Conservation (phyloP, 53 echinoderm and acorn worm genomes). For the Antedon mediterranea region DNA sequence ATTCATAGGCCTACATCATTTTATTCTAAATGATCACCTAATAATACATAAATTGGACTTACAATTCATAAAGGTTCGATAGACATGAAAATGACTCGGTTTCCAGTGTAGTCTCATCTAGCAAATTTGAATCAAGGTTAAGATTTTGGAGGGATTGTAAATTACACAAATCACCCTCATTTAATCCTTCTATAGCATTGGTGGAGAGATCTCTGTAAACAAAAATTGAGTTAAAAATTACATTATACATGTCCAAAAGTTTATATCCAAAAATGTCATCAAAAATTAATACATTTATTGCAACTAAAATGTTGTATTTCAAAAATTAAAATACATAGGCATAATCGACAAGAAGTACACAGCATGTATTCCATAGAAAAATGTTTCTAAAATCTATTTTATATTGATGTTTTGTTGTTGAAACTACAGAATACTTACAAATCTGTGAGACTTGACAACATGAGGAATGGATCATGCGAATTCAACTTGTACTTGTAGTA, state of each 20-base stretch:
- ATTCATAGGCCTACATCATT: too few relatives aligned
- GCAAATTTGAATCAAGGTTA: constrained; percentile 21
- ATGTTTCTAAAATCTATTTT: neutral
- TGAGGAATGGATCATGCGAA: constrained; percentile 44
- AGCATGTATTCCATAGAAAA: neutral
- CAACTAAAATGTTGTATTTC: too few relatives aligned
- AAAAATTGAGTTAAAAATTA: neutral
- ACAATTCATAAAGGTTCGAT: neutral
- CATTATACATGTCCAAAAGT: neutral
- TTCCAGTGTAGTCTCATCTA: constrained; percentile 44
- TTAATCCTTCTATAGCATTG: constrained; percentile 31
- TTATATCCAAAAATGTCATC: neutral
- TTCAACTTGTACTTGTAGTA: constrained; percentile 32
- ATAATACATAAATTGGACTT: too few relatives aligned
- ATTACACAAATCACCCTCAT: constrained; percentile 44
- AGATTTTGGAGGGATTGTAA: constrained; percentile 11
- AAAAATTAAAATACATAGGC: too few relatives aligned
- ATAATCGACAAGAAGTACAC: too few relatives aligned
- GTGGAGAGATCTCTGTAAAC: constrained; percentile 27
- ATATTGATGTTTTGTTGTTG: too few relatives aligned
- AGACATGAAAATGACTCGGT: constrained; percentile 7
- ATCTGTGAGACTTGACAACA: constrained; percentile 27
- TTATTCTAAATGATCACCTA: too few relatives aligned
- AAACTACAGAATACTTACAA: constrained; percentile 42
- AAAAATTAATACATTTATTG: neutral